Percentiles rank a stretch among this genome's conserved stretches.
Evolutionary conservation across 2,113 vertebrate species (phyloP).

Genomic region (Pangasianodon gigas): DNA sequence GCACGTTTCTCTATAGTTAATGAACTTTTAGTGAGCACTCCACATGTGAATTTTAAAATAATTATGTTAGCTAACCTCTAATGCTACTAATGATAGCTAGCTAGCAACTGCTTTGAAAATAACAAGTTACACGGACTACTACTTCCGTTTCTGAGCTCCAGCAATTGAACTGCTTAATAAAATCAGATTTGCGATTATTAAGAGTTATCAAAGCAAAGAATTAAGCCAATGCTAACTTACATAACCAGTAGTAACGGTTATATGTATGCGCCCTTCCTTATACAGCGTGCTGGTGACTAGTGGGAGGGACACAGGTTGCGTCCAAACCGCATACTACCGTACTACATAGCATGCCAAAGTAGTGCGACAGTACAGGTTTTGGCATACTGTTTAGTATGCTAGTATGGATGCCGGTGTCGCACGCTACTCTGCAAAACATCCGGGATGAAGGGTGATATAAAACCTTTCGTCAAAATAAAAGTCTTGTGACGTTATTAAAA

Average conservation of each 20-base stretch:
- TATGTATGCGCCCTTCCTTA: conserved; percentile 46
- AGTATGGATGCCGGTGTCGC: neutral
- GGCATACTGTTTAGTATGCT: neutral
- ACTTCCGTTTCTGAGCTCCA: neutral
- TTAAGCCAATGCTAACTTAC: neutral
- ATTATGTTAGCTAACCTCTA: neutral
- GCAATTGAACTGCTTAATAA: neutral
- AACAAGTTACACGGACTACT: neutral
- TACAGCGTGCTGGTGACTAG: neutral
- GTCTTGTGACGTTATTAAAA: neutral
- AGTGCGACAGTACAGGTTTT: neutral
- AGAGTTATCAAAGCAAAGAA: neutral
- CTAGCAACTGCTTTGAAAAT: neutral
- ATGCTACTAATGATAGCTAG: neutral
- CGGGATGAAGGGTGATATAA: neutral
- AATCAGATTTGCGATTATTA: neutral
- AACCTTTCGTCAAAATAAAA: conserved; percentile 28
- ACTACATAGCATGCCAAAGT: neutral
- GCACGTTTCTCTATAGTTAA: neutral
- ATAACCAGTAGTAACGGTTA: neutral
- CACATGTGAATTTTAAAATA: neutral
- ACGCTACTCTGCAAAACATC: neutral
- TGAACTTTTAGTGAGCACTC: neutral
- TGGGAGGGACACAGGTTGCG: neutral
- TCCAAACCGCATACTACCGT: neutral